Conservation (phyloP, 2,113 vertebrate species). For the Zosterops hypoxanthus region DNA sequence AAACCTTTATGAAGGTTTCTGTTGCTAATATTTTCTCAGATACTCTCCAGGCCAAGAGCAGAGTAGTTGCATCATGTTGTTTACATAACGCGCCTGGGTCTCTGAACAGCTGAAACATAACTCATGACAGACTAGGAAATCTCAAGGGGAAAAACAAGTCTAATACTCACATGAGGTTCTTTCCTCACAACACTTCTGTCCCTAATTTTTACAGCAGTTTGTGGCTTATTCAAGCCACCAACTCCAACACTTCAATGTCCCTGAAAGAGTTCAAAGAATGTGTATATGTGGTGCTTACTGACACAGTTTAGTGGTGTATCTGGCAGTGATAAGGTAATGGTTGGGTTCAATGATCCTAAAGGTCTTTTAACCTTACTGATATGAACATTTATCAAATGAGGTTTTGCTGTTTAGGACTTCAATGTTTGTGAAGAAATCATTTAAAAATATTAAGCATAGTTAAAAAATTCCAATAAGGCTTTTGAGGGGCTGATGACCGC, state of each 20-base stretch:
- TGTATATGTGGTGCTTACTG: neutral
- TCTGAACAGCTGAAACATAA: neutral
- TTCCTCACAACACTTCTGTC: neutral
- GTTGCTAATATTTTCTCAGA: neutral
- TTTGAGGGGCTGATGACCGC: neutral
- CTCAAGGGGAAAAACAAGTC: neutral
- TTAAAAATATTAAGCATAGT: neutral
- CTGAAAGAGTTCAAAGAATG: neutral
- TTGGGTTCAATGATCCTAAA: neutral
- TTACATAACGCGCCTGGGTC: neutral
- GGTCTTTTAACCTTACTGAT: neutral
- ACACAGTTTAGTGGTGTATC: neutral
- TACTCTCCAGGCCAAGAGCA: neutral
- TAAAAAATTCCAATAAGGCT: neutral
- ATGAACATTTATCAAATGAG: neutral
- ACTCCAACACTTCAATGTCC: neutral
- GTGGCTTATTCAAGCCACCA: neutral
- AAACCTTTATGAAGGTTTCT: neutral
- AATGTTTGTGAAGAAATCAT: neutral
- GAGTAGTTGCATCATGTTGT: neutral
- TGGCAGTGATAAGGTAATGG: neutral
- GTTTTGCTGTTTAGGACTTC: neutral
- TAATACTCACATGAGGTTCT: neutral
- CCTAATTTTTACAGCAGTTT: neutral
- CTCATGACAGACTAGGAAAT: neutral